Evolutionary conservation across 2,888 invertebrate genomes (phyloP).

Genomic region (Aphidius colemani): DNA sequence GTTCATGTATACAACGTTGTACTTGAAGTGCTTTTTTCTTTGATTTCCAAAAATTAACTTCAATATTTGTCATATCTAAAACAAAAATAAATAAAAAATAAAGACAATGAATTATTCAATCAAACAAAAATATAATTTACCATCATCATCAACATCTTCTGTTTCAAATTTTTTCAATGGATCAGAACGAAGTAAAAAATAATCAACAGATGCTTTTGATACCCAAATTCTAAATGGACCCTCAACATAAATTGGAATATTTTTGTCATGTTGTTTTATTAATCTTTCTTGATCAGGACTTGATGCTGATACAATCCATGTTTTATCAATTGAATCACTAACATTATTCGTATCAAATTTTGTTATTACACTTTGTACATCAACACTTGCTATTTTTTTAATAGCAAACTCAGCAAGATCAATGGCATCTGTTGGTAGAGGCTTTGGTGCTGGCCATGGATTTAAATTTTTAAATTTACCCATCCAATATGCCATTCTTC

Average conservation of each 20-base stretch:
- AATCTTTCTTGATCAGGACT: conserved; percentile 76
- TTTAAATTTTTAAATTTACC: conserved; percentile 91
- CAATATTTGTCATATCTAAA: conserved; percentile 74
- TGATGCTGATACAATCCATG: conserved; percentile 91
- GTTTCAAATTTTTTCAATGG: conserved; percentile 51
- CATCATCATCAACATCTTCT: conserved; percentile 66
- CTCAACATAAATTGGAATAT: conserved; percentile 74
- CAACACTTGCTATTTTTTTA: conserved; percentile 81
- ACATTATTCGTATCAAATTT: conserved; percentile 74
- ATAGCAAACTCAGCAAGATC: conserved; percentile 84
- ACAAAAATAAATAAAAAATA: conserved; percentile 34
- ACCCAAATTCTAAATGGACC: conserved; percentile 85
- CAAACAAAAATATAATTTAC: conserved; percentile 55
- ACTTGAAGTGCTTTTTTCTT: conserved; percentile 60
- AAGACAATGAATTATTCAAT: not conserved
- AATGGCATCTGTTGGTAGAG: conserved; percentile 76
- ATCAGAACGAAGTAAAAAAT: conserved; percentile 81
- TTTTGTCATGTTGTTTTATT: conserved; percentile 66
- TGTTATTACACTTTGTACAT: conserved; percentile 71
- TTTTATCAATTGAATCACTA: conserved; percentile 79
- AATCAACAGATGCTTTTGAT: conserved; percentile 74
- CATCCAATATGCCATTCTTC: conserved; percentile 89
- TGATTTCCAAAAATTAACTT: conserved; percentile 64
- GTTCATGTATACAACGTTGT: conserved; percentile 81
- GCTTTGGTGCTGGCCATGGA: conserved; percentile 82